Evolutionary conservation across 1,140 invertebrate species (phyloP), one percentile per base, ranked within the genome.

Genomic region (Orius insidiosus): DNA sequence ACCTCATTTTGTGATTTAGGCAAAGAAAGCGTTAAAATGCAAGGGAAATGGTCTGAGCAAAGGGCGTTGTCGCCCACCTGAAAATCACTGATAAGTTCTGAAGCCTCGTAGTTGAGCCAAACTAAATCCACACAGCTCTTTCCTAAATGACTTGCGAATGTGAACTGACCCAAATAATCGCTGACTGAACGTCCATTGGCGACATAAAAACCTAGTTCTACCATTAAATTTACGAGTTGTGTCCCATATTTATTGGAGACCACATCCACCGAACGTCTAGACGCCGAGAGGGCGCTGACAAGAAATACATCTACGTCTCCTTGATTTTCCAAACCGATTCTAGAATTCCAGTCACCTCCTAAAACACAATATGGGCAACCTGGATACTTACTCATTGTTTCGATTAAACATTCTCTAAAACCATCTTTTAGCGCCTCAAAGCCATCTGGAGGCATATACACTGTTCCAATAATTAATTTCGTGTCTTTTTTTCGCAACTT

Each of bases 71-170:
- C 24, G 24, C 24, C 7, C 3, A 24, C 24, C 3, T 24, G 7
- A 7, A 24, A 24, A 24, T 24, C 24, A 7, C 7, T 24, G 7
- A 24, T 24, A 24, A 24, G 24, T 3, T 7, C 24, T 24, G 7
- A 24, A 7, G 24, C 24, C 24, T 24, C 24, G 24, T 24, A 24
- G 24, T 40, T 18, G 3, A 15, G 7, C n/a, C 38, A 40, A 16
- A 40, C 14, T 9, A 40, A 4, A 13, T 40, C 38, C 9, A 40
- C 15, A 15, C 38, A 40, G 15, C 38, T 40, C 18, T 40, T 40
- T 2, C 38, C 38, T 11, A 16, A 16, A 16, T 40, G 18, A 13
- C 13, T 40, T 16, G 18, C 18, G 9, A 18, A 40, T 2, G 38
- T 40, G 15, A 40, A 40, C 3, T 15, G 38, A 10, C 38, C 38